Base-by-base conservation (phyloP, 1,140 invertebrate species). In the Ips nitidus region DNA sequence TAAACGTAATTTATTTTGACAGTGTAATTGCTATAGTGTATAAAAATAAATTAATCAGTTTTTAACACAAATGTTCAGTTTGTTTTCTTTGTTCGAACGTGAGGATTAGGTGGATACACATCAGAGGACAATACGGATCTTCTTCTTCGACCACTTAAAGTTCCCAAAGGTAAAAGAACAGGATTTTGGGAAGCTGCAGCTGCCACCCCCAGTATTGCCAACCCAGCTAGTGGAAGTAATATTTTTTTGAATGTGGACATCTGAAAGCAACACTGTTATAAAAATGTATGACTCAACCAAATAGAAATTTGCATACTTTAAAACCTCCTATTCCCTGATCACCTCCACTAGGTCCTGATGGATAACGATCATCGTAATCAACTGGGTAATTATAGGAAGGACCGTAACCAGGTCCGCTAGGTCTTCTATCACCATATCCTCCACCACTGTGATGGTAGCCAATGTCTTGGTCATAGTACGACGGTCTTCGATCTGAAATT, bases 171-270 rank as follows among this genome's bases (percentile, higher is more conserved):
- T 3, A 93, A 79, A 7, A 93, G 83, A 41, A 92, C 84, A 1
- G 91, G 91, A 80, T 92, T 91, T 56, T 87, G 87, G 45, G 90
- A 89, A 45, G 92, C 80, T 2, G 90, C 89, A 37, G 91, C 91
- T 0, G 91, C 90, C 3, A 90, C 90, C 37, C 91, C 91, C 40
- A 93, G 83, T 5, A 93, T 81, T 1, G 91, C 91, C 5, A 92
- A 86, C 42, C 90, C 91, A 5, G 91, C 91, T 69, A 93, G 80
- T 0, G 91, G 91, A 74, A 88, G 84, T 8, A 90, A 76, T n/a
- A 89, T 78, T 41, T 86, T 83, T 80, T 91, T 92, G 40, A 86
- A 76, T 53, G 83, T 83, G 40, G 85, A 78, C 2, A 80, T 81
- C 84, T 86, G 75, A 57, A 75, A 76, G 68, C 39, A 55, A 55